phyloP scores from a whole-genome alignment of 1,140 invertebrate species.

The Cherax destructor region DNA sequence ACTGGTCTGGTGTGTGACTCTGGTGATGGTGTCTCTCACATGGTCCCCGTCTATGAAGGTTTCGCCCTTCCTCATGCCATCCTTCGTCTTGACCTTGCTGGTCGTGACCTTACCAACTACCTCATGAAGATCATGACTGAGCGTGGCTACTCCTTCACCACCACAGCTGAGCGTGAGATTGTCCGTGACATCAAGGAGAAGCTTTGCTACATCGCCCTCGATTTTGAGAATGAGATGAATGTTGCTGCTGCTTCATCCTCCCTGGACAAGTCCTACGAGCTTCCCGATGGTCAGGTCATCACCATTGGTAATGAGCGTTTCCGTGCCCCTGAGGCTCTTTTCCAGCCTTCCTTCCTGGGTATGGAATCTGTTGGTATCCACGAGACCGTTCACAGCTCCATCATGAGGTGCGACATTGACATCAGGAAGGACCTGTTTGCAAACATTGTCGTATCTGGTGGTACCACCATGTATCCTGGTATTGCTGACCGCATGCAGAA shows the following conservation, averaged over 20 bases:
- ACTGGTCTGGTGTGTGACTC: constrained; percentile 63
- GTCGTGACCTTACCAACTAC: constrained; percentile 45
- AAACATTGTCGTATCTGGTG: constrained; percentile 90
- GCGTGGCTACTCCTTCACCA: constrained; percentile 74
- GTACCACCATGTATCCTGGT: constrained; percentile 88
- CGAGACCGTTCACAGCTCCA: constrained; percentile 80
- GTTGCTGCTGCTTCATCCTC: constrained; percentile 48
- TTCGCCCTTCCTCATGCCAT: constrained; percentile 63
- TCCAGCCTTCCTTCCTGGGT: constrained; percentile 88
- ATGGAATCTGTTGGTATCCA: constrained; percentile 88
- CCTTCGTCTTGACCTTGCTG: constrained; percentile 64
- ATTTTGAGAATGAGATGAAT: constrained; percentile 46
- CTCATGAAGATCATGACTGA: constrained; percentile 73
- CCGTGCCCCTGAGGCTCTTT: constrained; percentile 89
- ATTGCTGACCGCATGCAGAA: constrained; percentile 90
- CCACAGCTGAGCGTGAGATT: constrained; percentile 76
- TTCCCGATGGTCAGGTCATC: constrained; percentile 78
- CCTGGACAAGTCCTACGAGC: constrained; percentile 49
- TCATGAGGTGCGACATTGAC: constrained; percentile 79
- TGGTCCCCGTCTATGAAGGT: constrained; percentile 64
- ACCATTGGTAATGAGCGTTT: constrained; percentile 95
- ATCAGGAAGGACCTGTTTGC: constrained; percentile 75
- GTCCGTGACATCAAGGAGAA: constrained; percentile 91
- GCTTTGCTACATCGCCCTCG: constrained; percentile 55
- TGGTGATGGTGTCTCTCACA: constrained; percentile 64